These are phyloP conservation scores for Clarias magur DNA, from an alignment of 2,113 vertebrate species.

Conservation along the genomic window DNA sequence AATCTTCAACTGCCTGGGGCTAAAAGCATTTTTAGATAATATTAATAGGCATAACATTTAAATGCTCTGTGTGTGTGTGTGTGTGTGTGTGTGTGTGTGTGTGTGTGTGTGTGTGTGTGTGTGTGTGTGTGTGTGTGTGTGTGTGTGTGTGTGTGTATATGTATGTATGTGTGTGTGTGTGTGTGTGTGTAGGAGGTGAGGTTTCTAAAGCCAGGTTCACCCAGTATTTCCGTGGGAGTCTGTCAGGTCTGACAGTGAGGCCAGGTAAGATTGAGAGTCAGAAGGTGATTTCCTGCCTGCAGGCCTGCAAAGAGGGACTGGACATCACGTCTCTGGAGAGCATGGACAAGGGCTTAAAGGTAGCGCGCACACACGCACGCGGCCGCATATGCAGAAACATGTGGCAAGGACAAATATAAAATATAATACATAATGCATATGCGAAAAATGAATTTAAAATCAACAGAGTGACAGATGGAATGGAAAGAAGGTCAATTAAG, in stretches of 20 bases:
- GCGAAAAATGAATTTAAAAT: not conserved
- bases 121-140: conserved; percentile 50
- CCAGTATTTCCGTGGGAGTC: conserved; percentile 93
- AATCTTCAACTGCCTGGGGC: not conserved
- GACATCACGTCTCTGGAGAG: conserved; percentile 95
- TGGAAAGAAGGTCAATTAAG: not conserved
- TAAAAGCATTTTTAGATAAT: not conserved
- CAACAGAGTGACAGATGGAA: not conserved
- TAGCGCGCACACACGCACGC: conserved; percentile 58
- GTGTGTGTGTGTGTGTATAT: conserved; percentile 42
- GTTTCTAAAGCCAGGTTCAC: conserved; percentile 90
- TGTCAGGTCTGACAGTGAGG: conserved; percentile 91
- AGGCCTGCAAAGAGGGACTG: conserved; percentile 96
- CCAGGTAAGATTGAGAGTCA: conserved; percentile 96
- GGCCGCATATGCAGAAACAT: not conserved
- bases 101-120: conserved; percentile 49
- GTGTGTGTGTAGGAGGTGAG: conserved; percentile 83
- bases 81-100: conserved; percentile 42
- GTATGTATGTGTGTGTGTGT: conserved; percentile 51
- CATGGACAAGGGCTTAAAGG: conserved; percentile 92
- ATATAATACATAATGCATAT: not conserved
- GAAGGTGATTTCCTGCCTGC: conserved; percentile 96
- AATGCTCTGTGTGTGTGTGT: conserved; percentile 43
- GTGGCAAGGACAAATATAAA: not conserved
- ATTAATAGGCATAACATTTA: not conserved